Base-by-base conservation (phyloP, 2,797 vertebrate genomes). In the Spinus pinus region DNA sequence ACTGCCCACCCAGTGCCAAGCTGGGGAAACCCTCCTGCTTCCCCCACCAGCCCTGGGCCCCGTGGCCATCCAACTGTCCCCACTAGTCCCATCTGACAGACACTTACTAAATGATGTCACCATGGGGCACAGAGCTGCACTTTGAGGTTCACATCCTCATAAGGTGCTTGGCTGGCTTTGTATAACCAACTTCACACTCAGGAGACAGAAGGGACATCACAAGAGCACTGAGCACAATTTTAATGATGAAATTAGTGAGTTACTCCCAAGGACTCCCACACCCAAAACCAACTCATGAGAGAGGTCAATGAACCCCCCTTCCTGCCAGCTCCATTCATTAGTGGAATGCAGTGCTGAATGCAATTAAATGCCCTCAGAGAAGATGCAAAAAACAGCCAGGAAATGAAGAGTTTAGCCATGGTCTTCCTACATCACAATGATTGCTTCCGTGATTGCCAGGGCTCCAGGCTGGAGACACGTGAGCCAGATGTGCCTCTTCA, bases 1-100 rank as follows among this genome's bases (percentile, higher is more conserved):
- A 7, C 35, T 60, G 37, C 23, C 53, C 53, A 33, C 14, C 6
- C 23, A 37, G 12, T 0, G 0, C 33, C 12, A 7, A 69, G 22
- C 17, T n/a, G 39, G 46, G 64, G 3, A 47, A 1, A 1, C 1
- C 3, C 39, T 17, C 15, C 27, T 1, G 0, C 10, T 24, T 21
- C 28, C n/a, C 51, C 39, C 83, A 19, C 62, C 42, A 30, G 46
- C 10, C 37, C 27, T 25, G 53, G 23, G 19, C 5, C 13, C 42
- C 14, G 3, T 25, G 58, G 7, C 31, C 71, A 41, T 18, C 51
- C 25, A 90, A 41, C 12, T 30, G n/a, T 33, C 23, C 51, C 21
- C 6, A 10, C 18, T 24, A 47, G 13, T 42, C 21, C 23, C 44
- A 12, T 20, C 35, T 47, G 69, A 81, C 31, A 90, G 16, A 72